Conservation (phyloP, 2,113 vertebrate genomes). For the cattle (Bos taurus) region DNA sequence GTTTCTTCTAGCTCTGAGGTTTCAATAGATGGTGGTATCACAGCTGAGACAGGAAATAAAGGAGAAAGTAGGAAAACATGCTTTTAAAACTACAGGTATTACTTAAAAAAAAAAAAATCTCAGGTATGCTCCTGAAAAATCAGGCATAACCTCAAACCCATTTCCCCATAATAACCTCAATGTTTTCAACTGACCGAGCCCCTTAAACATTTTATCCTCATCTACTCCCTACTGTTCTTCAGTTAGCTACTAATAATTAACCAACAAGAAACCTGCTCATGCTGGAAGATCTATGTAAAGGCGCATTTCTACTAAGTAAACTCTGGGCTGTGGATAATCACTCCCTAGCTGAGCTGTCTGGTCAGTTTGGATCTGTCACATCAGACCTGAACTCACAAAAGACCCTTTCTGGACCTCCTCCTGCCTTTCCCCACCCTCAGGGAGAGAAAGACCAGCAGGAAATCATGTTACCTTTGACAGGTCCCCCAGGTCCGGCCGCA, state of each 20-base stretch:
- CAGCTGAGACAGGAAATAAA: not conserved
- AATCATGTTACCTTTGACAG: conserved; percentile 92
- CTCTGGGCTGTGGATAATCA: not conserved
- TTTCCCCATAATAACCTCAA: not conserved
- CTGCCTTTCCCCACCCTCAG: not conserved
- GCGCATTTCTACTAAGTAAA: not conserved
- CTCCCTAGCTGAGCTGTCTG: not conserved
- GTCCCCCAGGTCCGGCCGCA: conserved; percentile 91
- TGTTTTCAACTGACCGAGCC: not conserved
- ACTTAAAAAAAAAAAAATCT: not conserved
- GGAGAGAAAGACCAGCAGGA: not conserved
- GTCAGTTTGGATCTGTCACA: not conserved
- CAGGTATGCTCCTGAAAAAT: not conserved
- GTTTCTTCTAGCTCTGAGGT: not conserved
- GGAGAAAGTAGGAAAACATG: not conserved
- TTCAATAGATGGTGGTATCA: not conserved
- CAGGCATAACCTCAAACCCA: not conserved
- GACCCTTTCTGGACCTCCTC: not conserved
- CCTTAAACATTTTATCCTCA: not conserved
- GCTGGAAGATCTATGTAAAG: not conserved
- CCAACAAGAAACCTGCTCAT: not conserved
- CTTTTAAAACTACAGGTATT: not conserved
- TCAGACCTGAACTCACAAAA: not conserved
- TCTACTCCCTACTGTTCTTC: not conserved
- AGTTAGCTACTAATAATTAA: not conserved